These are phyloP conservation scores for Cantharis rustica DNA, from an alignment of 2,888 invertebrate species.

Conservation along the genomic window DNA sequence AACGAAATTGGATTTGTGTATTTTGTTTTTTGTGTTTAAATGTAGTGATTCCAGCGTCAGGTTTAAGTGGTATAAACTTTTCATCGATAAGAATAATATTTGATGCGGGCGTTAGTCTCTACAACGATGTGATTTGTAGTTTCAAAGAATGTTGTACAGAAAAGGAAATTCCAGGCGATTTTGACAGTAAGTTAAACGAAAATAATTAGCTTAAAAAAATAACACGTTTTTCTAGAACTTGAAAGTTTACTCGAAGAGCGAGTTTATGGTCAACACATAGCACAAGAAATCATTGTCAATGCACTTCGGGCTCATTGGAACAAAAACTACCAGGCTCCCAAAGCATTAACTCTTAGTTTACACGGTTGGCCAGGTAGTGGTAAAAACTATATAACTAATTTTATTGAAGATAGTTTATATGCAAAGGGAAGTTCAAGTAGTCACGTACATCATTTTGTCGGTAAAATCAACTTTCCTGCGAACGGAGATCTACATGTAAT, in stretches of 20 bases:
- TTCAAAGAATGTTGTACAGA: conserved; percentile 66
- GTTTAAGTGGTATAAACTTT: conserved; percentile 6
- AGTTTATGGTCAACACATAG: conserved; percentile 84
- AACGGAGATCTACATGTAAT: conserved; percentile 60
- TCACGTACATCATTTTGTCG: conserved; percentile 82
- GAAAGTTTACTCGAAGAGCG: conserved; percentile 55
- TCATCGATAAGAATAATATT: conserved; percentile 10
- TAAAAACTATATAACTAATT: conserved; percentile 83
- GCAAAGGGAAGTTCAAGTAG: conserved; percentile 72
- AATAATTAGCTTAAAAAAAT: not conserved
- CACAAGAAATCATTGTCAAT: conserved; percentile 68
- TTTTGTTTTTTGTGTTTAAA: too few species aligned
- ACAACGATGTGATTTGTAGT: conserved; percentile 52
- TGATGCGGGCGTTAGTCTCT: conserved; percentile 9
- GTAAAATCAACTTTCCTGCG: conserved; percentile 80
- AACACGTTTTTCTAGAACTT: conserved; percentile 58
- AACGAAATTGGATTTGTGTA: too few species aligned
- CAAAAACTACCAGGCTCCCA: conserved; percentile 60
- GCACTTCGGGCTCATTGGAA: conserved; percentile 69
- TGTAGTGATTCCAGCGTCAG: too few species aligned
- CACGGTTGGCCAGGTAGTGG: conserved; percentile 95
- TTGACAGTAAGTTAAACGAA: conserved; percentile 54
- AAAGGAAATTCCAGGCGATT: conserved; percentile 60
- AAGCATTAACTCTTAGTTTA: conserved; percentile 89
- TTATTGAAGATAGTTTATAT: conserved; percentile 75